Conservation (phyloP, 2,113 vertebrate species). For the Gila orcuttii region DNA sequence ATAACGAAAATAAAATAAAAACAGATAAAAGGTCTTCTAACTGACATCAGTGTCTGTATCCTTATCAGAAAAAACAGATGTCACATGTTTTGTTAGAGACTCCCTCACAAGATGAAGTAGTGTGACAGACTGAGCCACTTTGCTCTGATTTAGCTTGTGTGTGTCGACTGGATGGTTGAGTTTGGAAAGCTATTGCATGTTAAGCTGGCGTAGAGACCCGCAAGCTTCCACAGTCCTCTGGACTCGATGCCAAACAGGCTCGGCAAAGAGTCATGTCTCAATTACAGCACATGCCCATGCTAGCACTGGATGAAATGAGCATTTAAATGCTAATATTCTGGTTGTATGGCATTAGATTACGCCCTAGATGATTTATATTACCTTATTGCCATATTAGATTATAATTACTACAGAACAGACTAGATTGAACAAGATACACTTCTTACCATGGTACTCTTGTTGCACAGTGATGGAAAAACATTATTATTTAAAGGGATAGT, state of each 20-base stretch:
- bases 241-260: neutral
- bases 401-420: neutral
- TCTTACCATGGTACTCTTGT: neutral
- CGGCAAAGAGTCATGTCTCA: neutral
- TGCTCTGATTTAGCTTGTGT: neutral
- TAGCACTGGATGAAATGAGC: neutral
- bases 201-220: neutral
- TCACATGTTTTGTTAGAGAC: neutral
- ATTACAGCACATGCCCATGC: neutral
- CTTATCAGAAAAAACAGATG: neutral
- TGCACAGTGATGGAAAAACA: neutral
- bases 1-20: neutral
- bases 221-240: slow-evolving; percentile 11
- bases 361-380: neutral
- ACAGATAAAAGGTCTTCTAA: neutral
- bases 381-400: neutral
- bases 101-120: neutral
- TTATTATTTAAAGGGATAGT: neutral
- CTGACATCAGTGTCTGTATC: neutral
- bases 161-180: neutral
- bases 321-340: slow-evolving; percentile 30
- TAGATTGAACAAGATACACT: neutral
- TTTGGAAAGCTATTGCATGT: neutral
- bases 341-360: slow-evolving; percentile 1
- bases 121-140: neutral